These are phyloP conservation scores for Trachythela sp. DNA, from an alignment of 64 coral and sea anemone species.

Conservation along the genomic window DNA sequence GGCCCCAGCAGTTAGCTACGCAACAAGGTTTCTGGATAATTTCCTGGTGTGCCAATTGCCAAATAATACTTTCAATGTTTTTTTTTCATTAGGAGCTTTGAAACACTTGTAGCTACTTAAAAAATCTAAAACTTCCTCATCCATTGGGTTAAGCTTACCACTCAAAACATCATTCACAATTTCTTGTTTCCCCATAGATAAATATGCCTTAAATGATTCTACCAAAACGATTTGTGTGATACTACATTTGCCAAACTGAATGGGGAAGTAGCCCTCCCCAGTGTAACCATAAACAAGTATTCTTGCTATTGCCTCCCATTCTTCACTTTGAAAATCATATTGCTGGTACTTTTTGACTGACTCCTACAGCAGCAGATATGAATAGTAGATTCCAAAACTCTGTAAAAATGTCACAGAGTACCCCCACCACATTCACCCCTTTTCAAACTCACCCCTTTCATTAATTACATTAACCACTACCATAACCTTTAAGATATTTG, in stretches of 20 bases:
- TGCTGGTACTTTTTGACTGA: background rate
- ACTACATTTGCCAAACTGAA: slow-evolving; percentile 33
- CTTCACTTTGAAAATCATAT: background rate
- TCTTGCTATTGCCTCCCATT: background rate
- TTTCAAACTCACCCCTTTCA: background rate
- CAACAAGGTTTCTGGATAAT: slow-evolving; percentile 40
- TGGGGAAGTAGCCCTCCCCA: slow-evolving; percentile 39
- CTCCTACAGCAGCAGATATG: background rate
- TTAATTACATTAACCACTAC: too few species aligned
- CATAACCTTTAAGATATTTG: too few species aligned
- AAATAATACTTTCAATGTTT: slow-evolving; percentile 15
- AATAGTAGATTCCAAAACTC: background rate
- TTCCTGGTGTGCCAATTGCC: slow-evolving; percentile 46
- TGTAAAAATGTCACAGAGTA: background rate
- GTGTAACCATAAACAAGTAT: too few species aligned
- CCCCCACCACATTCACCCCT: background rate
- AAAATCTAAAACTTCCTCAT: too few species aligned
- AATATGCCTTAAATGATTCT: too few species aligned
- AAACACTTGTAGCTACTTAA: too few species aligned
- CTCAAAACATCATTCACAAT: too few species aligned
- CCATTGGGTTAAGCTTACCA: too few species aligned
- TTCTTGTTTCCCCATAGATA: too few species aligned
- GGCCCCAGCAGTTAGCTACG: slow-evolving; percentile 32
- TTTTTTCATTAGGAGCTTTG: too few species aligned
- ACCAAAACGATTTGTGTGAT: slow-evolving; percentile 44